phyloP scores from a whole-genome alignment of 1,140 invertebrate genomes.

The Zaprionus capensis region DNA sequence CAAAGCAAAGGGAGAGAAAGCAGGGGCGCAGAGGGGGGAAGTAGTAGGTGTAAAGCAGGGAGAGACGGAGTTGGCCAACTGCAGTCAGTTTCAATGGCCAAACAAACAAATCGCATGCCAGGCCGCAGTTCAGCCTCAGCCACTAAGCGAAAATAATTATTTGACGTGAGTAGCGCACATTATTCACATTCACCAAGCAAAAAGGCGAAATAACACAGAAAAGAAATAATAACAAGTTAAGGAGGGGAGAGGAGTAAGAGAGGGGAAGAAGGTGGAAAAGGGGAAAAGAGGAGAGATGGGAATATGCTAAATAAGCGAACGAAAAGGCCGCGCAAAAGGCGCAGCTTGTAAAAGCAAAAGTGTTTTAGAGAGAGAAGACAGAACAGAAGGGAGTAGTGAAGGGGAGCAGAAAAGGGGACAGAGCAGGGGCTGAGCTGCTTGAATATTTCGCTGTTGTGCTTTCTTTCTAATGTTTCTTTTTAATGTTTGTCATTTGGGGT shows the following conservation, averaged over 20 bases:
- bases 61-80: not conserved
- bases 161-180: constrained; percentile 79
- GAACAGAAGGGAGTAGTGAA: no score
- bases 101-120: constrained; percentile 73
- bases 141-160: constrained; percentile 79
- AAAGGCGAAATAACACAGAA: constrained; percentile 60
- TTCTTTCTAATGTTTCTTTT: constrained; percentile 32
- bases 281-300: not conserved
- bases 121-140: constrained; percentile 57
- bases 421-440: not conserved
- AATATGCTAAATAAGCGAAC: constrained; percentile 73
- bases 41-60: not conserved
- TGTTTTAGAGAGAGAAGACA: constrained; percentile 45
- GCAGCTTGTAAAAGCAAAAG: constrained; percentile 72
- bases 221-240: constrained; percentile 31
- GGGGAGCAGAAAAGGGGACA: not conserved
- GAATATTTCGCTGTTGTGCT: constrained; percentile 15
- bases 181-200: constrained; percentile 67
- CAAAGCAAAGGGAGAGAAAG: not conserved
- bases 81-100: constrained; percentile 59
- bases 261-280: not conserved
- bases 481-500: constrained; percentile 69
- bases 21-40: not conserved
- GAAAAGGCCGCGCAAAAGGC: constrained; percentile 15
- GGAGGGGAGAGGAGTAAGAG: no score